Base-by-base conservation (phyloP, 2,888 invertebrate species). In the Tupiocoris notatus region DNA sequence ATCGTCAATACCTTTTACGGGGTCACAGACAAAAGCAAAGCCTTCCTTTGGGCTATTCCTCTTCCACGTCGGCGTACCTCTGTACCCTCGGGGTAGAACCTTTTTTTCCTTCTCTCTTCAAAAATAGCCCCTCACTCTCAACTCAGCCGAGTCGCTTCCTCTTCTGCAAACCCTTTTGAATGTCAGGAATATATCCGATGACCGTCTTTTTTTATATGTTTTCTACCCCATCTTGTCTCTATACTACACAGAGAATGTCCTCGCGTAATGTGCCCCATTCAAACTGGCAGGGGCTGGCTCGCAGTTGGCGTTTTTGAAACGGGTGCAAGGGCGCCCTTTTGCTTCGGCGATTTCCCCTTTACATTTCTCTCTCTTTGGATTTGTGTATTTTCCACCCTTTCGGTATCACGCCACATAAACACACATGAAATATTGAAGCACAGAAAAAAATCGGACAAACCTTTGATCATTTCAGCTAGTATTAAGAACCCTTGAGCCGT, bases 1-100 rank as follows among this genome's bases (percentile, higher is more conserved):
- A 75, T 59, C 75, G 75, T 75, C 75, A 75, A 75, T 75, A 66
- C 73, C 73, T 73, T 73, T 73, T 25, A 73, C 73, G 73, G 63
- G 73, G 73, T 73, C 73, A 63, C 73, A 63, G 62, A 73, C 73
- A 73, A 73, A 62, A 39, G 54, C 59, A 39, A 12, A 39, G 39
- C 39, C 39, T 39, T 12, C 39, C 39, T 39, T 39, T 39, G 39
- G 39, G 39, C 39, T 39, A 39, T 39, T 39, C 39, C 39, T 39
- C 39, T 39, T 39, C 16, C 54, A 54, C 54, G n/a, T n/a, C 6
- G 39, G 3, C 39, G 39, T 7, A 39, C 39, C 39, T 39, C 39
- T 12, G 39, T 7, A 39, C 12, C 39, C 39, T n/a, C 39, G 12
- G 39, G 39, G 12, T 39, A 3, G n/a, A n/a, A n/a, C 39, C 39